A percentile compares a stretch with the other conserved stretches of the same genome.
These are phyloP conservation scores for Cephus spinipes DNA, from an alignment of 2,888 invertebrate species.

Conservation along the genomic window DNA sequence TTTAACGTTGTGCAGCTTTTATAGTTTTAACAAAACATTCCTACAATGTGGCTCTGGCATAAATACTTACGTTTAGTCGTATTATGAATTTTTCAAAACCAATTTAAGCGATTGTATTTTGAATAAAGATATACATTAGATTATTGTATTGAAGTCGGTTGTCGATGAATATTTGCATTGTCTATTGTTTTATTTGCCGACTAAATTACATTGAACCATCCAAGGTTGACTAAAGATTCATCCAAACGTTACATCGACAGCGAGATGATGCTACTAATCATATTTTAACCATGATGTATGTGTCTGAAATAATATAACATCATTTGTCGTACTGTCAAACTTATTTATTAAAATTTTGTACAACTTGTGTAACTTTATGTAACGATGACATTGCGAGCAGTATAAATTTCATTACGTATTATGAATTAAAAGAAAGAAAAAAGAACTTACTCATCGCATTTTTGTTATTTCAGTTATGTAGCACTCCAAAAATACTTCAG, in stretches of 20 bases:
- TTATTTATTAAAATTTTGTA: slow-evolving; percentile 13
- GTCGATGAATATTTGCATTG: not conserved
- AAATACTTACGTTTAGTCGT: slow-evolving; percentile 10
- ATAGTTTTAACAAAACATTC: not conserved
- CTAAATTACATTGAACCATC: not conserved
- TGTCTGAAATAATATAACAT: slow-evolving; percentile 16
- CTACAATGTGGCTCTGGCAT: slow-evolving; percentile 1
- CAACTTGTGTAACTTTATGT: not conserved
- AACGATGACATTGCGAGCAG: slow-evolving; percentile 14
- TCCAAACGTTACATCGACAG: not conserved
- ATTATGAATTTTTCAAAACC: not conserved
- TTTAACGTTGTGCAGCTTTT: slow-evolving; percentile 12
- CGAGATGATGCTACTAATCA: not conserved
- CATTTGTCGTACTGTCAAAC: slow-evolving; percentile 16
- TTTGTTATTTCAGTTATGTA: not conserved
- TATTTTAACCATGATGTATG: slow-evolving; percentile 7
- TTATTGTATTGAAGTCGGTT: not conserved
- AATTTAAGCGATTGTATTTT: not conserved
- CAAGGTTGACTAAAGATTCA: not conserved
- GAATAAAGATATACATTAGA: not conserved
- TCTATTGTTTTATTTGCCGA: not conserved
- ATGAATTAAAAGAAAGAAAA: slow-evolving; percentile 38
- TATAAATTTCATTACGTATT: slow-evolving; percentile 36
- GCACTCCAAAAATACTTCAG: not conserved
- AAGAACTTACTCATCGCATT: not conserved